Percentiles rank a stretch among this genome's conserved stretches.
Evolutionary conservation across 1,140 invertebrate species (phyloP).

Genomic region (Gonioctena quinquepunctata): DNA sequence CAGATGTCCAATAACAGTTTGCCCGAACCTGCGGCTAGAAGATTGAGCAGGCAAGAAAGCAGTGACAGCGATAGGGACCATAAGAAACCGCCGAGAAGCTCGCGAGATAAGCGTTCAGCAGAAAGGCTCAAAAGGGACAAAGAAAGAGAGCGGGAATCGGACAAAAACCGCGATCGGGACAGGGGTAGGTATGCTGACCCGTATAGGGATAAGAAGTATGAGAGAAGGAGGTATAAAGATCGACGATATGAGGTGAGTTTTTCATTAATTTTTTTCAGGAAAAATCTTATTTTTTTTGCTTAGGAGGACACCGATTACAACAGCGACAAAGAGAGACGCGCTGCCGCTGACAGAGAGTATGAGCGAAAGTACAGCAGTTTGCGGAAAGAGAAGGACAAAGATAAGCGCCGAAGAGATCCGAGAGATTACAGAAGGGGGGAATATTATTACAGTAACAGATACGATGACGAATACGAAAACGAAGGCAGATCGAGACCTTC

Average conservation of each 20-base stretch:
- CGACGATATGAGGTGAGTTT: constrained; percentile 40
- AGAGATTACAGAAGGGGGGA: constrained; percentile 43
- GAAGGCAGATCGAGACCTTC: constrained; percentile 53
- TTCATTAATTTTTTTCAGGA: background rate
- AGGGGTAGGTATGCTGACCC: constrained; percentile 13
- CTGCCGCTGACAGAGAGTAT: constrained; percentile 52
- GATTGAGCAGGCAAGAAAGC: constrained; percentile 42
- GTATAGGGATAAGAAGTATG: constrained; percentile 46
- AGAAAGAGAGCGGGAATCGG: constrained; percentile 26
- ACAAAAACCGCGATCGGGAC: constrained; percentile 18
- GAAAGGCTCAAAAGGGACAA: constrained; percentile 28
- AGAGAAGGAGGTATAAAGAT: constrained; percentile 55
- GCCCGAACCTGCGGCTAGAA: constrained; percentile 17
- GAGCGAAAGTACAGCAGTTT: constrained; percentile 50
- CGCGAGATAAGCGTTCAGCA: constrained; percentile 24
- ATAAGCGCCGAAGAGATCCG: constrained; percentile 40
- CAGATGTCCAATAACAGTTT: constrained; percentile 29
- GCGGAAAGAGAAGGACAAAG: constrained; percentile 42
- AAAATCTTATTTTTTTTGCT: too few species aligned
- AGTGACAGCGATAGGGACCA: constrained; percentile 48
- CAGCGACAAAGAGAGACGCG: constrained; percentile 48
- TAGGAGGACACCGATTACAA: constrained; percentile 55
- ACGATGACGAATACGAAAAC: constrained; percentile 57
- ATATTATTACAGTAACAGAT: constrained; percentile 59
- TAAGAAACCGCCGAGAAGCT: constrained; percentile 31